Evolutionary conservation across 2,888 invertebrate species (phyloP).

Genomic region (Chaetogeoica ovagalla): DNA sequence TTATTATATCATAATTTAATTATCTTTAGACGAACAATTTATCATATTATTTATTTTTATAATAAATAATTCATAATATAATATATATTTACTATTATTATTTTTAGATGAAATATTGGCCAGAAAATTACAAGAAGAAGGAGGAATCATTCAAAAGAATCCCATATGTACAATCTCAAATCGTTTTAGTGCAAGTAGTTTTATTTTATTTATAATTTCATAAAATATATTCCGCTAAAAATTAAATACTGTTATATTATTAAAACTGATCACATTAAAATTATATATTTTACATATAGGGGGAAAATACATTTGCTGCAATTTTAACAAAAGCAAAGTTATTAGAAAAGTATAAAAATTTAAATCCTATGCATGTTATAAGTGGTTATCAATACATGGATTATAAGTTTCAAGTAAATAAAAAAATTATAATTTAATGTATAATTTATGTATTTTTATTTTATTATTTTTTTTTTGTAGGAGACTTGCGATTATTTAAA

Average conservation of each 20-base stretch:
- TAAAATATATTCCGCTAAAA: too few species aligned
- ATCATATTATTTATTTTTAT: not conserved
- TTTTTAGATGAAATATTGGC: constrained; percentile 40
- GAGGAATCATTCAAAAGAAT: not conserved
- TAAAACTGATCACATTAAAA: not conserved
- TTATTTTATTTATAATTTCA: too few species aligned
- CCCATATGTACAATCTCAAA: not conserved
- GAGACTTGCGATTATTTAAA: constrained; percentile 21
- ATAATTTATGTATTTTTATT: not conserved
- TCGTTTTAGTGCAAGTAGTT: constrained; percentile 11
- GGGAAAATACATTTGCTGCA: constrained; percentile 23
- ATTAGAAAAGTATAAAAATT: constrained; percentile 24
- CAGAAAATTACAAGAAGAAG: constrained; percentile 25
- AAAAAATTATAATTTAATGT: not conserved
- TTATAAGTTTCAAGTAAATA: constrained; percentile 37
- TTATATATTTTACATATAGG: constrained; percentile 8
- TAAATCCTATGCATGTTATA: constrained; percentile 6
- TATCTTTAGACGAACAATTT: too few species aligned
- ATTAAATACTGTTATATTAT: not conserved
- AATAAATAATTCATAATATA: not conserved
- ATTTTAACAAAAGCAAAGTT: constrained; percentile 31
- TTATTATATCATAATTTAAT: too few species aligned
- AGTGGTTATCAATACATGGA: constrained; percentile 3
- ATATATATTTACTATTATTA: constrained; percentile 12
- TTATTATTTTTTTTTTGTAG: not conserved